A percentile compares a stretch with the other conserved stretches of the same genome.
These are phyloP conservation scores for Lepidurus apus DNA, from an alignment of 1,140 invertebrate species.

Conservation along the genomic window DNA sequence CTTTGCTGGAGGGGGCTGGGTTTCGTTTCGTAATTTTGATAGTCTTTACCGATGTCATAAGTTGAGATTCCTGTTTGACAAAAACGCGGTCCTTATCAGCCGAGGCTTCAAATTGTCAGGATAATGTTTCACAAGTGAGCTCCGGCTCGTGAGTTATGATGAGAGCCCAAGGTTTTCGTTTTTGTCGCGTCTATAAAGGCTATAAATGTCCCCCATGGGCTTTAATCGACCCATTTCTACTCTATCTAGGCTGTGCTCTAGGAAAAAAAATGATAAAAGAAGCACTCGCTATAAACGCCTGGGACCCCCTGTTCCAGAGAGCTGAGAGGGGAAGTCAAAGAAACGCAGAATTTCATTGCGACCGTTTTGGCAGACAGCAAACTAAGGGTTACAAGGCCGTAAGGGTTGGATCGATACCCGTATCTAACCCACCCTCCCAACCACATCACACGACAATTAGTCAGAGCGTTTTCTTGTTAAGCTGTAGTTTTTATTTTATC, in stretches of 20 bases:
- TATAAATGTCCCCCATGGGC: conserved; percentile 1
- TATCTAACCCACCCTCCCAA: background rate
- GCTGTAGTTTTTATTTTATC: background rate
- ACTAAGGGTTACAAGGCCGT: conserved; percentile 1
- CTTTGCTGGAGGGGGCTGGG: background rate
- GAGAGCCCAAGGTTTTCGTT: background rate
- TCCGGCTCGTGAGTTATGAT: background rate
- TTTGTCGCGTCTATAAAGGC: background rate
- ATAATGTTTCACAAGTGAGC: background rate
- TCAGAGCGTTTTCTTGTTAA: background rate
- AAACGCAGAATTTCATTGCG: background rate
- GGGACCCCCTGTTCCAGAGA: background rate
- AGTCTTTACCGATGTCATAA: background rate
- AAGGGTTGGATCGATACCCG: conserved; percentile 12
- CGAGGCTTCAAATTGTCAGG: background rate
- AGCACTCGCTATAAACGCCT: background rate
- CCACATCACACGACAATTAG: background rate
- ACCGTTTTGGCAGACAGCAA: background rate
- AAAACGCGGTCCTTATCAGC: conserved; percentile 6
- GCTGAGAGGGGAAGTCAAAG: background rate
- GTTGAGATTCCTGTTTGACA: background rate
- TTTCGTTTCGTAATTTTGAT: background rate
- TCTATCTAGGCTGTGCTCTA: conserved; percentile 1
- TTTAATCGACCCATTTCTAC: conserved; percentile 14
- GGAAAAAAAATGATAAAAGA: background rate